Evolutionary conservation across 2,888 invertebrate genomes (phyloP), one percentile per base, ranked within the genome.

Genomic region (Agrochola lychnidis): DNA sequence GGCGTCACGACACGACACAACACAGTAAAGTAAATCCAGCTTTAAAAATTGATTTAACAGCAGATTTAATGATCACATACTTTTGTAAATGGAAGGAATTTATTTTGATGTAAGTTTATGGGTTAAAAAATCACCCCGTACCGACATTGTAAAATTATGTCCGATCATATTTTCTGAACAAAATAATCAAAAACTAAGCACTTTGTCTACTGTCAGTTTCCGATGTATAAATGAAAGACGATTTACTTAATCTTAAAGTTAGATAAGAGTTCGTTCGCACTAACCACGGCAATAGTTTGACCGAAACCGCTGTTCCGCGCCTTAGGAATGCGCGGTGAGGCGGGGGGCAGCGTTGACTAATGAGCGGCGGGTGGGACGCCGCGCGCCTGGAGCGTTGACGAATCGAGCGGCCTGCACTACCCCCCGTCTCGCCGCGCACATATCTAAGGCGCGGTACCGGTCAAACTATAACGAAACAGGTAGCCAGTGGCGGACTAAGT

Each of bases 191-290:
- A 51, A 70, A 16, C 19, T 56, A 79, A 67, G n/a, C 19, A 61
- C 56, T 70, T 51, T 30, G 25, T 67, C 48, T 69, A 42, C 57
- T 69, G 56, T 62, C 36, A 48, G 42, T 73, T 70, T 53, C 62
- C 36, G 48, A 69, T 72, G 45, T 25, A 70, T 78, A 61, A 62
- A 56, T 59, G 36, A 57, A 66, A 62, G 57, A 57, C 59, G 67
- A 53, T 76, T 62, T 59, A 85, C 62, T 83, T 85, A 77, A 74
- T 77, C 83, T 85, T 83, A 82, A 70, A 78, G 45, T 85, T 82
- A 83, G 48, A 36, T 75, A 51, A 62, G 48, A 66, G 53, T 80
- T 80, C 16, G 36, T 63, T 57, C 9, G 22, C 40, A 42, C 61
- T 22, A 70, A 57, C 40, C 42, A 68, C 62, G 61, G 45, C 63